phyloP scores from a whole-genome alignment of 2,797 vertebrate species.

The Setipinna tenuifilis region DNA sequence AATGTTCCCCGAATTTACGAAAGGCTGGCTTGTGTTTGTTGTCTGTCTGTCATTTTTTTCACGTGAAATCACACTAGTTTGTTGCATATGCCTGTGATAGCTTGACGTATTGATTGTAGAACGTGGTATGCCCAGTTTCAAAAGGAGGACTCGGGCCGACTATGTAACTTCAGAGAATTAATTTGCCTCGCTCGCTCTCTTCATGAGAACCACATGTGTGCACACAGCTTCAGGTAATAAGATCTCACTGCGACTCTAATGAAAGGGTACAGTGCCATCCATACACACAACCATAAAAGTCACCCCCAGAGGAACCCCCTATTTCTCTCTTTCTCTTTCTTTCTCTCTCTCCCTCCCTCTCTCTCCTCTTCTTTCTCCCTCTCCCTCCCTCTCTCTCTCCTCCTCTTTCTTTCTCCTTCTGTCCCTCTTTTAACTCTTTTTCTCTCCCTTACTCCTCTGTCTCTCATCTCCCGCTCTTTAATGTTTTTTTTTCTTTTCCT shows the following conservation, averaged over 20 bases:
- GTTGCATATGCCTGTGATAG: conserved; percentile 79
- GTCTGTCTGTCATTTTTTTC: conserved; percentile 74
- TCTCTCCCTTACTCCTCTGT: conserved; percentile 38
- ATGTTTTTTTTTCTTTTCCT: conserved; percentile 39
- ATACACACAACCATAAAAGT: conserved; percentile 43
- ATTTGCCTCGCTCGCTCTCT: conserved; percentile 81
- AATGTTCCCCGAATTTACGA: conserved; percentile 73
- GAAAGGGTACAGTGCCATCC: conserved; percentile 65
- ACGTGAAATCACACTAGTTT: conserved; percentile 76
- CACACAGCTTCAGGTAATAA: conserved; percentile 74
- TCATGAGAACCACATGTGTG: conserved; percentile 85
- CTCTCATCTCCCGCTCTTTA: conserved; percentile 46
- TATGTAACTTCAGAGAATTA: conserved; percentile 85
- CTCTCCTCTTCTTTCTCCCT: background rate
- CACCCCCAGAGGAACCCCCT: conserved; percentile 24
- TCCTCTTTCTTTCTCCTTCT: background rate
- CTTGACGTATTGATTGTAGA: conserved; percentile 86
- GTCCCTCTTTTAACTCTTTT: conserved; percentile 22
- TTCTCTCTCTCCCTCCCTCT: background rate
- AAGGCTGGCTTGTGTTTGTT: conserved; percentile 51
- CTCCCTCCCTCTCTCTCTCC: background rate
- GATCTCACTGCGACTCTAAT: conserved; percentile 67
- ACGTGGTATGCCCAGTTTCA: conserved; percentile 83
- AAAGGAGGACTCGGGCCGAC: conserved; percentile 80
- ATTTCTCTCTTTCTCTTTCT: background rate